Evolutionary conservation across 2,797 vertebrate genomes (phyloP).

Genomic region (Yasuhikotakia modesta): DNA sequence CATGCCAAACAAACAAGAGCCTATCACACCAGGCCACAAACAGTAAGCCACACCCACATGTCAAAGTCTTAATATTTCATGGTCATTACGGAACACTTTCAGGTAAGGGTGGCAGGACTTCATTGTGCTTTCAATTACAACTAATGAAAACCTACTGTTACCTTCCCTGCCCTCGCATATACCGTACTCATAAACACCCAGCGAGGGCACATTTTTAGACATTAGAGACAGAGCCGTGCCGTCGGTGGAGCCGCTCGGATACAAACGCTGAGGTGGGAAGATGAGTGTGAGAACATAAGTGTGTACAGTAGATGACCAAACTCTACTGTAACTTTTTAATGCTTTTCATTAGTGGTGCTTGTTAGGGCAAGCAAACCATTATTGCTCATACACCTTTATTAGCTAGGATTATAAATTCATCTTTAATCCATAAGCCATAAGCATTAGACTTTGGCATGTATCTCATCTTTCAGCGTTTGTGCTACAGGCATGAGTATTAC

Average conservation of each 20-base stretch:
- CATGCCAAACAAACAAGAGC: constrained; percentile 30
- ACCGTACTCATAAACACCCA: constrained; percentile 55
- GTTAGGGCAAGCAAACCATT: too few species aligned
- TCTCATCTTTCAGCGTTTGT: too few species aligned
- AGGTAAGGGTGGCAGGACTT: constrained; percentile 63
- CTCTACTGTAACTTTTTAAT: too few species aligned
- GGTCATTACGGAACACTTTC: constrained; percentile 50
- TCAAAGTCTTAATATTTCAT: constrained; percentile 51
- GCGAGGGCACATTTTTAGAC: constrained; percentile 56
- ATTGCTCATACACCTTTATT: too few species aligned
- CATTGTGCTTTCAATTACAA: constrained; percentile 74
- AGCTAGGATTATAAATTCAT: too few species aligned
- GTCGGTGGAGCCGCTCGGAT: constrained; percentile 26
- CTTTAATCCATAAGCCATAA: too few species aligned
- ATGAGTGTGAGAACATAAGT: too few species aligned
- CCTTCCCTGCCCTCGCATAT: constrained; percentile 64
- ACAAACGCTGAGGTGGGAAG: too few species aligned
- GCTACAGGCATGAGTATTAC: too few species aligned
- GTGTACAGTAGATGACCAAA: too few species aligned
- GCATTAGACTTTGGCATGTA: too few species aligned
- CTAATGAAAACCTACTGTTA: constrained; percentile 75
- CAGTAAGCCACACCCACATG: constrained; percentile 24
- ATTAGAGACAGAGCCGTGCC: constrained; percentile 49
- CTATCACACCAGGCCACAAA: constrained; percentile 30
- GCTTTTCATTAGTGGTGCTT: too few species aligned